Evolutionary conservation across 30 jellyfish, hydroid and myxozoan species (phyloP).

Genomic region (Cassiopea xamachana): DNA sequence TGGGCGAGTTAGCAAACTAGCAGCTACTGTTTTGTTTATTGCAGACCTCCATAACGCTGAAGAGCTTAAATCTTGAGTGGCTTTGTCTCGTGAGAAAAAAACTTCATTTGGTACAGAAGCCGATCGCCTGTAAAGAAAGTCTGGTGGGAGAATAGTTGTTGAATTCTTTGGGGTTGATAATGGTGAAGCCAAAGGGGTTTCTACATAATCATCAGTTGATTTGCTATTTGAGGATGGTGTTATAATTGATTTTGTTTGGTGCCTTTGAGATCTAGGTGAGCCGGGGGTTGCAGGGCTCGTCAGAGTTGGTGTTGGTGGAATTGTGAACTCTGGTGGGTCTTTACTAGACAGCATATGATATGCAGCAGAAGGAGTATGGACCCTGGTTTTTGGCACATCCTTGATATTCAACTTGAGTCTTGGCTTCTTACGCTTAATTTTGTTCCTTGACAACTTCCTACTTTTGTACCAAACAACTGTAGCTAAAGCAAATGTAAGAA

Average conservation of each 20-base stretch:
- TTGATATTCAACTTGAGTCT: constrained; percentile 41
- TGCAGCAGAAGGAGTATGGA: constrained; percentile 69
- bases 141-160: constrained; percentile 3
- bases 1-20: constrained; percentile 56
- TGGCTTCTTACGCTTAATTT: constrained; percentile 54
- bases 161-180: constrained; percentile 30
- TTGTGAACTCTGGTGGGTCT: constrained; percentile 68
- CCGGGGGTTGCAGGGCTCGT: constrained; percentile 42
- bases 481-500: constrained; percentile 45
- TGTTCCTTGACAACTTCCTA: constrained; percentile 13
- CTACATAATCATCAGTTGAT: neutral
- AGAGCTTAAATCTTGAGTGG: constrained; percentile 50
- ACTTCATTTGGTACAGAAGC: constrained; percentile 77
- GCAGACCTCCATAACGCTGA: constrained; percentile 83
- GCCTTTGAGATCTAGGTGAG: constrained; percentile 48
- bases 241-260: neutral
- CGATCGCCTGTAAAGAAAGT: constrained; percentile 57
- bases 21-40: constrained; percentile 69
- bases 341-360: constrained; percentile 51
- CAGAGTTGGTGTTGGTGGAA: constrained; percentile 66
- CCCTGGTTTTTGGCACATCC: constrained; percentile 49
- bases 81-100: constrained; percentile 62
- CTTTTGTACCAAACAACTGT: constrained; percentile 65
- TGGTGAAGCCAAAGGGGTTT: constrained; percentile 44
- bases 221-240: neutral